Evolutionary conservation across 2,113 vertebrate species (phyloP).

Genomic region (Ophiodon elongatus): DNA sequence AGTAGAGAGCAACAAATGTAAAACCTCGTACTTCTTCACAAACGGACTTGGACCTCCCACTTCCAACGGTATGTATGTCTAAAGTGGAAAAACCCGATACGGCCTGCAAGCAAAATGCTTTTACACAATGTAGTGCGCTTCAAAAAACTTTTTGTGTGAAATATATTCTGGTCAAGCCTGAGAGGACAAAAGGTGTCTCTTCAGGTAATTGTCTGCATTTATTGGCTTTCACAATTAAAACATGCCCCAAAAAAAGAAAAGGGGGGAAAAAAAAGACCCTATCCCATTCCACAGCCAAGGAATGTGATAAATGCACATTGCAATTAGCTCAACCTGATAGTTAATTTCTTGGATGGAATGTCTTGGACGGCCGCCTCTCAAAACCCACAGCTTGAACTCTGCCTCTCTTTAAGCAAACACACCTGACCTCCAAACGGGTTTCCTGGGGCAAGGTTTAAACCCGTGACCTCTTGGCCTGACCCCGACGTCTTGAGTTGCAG

Average conservation of each 20-base stretch:
- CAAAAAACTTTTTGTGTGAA: constrained; percentile 1
- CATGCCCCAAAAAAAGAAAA: not conserved
- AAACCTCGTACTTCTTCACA: not conserved
- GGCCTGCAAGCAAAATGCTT: not conserved
- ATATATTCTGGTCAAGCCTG: not conserved
- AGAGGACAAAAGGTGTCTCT: not conserved
- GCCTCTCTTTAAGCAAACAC: constrained; percentile 78
- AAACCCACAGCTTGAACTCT: constrained; percentile 73
- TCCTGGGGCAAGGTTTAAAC: constrained; percentile 80
- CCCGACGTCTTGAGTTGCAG: constrained; percentile 59
- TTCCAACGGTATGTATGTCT: not conserved
- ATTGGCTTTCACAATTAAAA: constrained; percentile 32
- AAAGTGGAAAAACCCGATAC: not conserved
- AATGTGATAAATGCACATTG: constrained; percentile 66
- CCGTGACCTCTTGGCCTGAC: constrained; percentile 70
- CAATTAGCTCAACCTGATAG: constrained; percentile 74
- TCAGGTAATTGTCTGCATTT: constrained; percentile 20
- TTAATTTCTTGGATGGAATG: constrained; percentile 74
- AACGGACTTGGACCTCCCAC: not conserved
- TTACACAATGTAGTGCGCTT: not conserved
- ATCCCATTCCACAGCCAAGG: constrained; percentile 21
- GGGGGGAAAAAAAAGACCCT: not conserved
- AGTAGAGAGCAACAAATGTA: not conserved
- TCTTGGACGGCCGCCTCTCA: constrained; percentile 56
- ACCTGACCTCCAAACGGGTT: constrained; percentile 75